Conservation (phyloP, 2,113 vertebrate genomes). For the Astur gentilis region DNA sequence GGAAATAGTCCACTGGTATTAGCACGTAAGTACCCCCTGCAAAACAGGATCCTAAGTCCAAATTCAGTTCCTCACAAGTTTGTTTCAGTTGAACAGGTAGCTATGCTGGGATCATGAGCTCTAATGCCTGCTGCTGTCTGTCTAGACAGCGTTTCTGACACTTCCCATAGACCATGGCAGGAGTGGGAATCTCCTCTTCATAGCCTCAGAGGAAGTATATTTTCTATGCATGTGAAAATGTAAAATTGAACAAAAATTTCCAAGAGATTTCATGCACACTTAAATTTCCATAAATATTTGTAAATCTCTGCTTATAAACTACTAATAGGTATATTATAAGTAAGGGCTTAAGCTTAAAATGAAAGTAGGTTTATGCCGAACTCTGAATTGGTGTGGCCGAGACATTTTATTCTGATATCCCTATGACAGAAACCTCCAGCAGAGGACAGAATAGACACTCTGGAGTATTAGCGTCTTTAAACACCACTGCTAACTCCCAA, state of each 20-base stretch:
- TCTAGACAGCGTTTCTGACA: background rate
- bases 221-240: background rate
- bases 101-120: slow-evolving; percentile 5
- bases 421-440: background rate
- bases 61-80: slow-evolving; percentile 8
- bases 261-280: background rate
- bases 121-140: background rate
- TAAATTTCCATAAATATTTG: background rate
- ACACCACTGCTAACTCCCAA: background rate
- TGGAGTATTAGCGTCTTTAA: background rate
- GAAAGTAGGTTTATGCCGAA: background rate
- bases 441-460: background rate
- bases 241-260: background rate
- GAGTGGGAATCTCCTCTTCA: background rate
- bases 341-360: background rate
- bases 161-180: background rate
- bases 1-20: background rate
- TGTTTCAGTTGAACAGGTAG: background rate
- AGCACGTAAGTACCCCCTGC: background rate
- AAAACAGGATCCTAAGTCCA: background rate
- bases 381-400: background rate
- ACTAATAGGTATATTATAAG: background rate
- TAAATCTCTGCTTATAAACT: background rate
- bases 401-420: background rate
- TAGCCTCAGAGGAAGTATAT: background rate